Evolutionary conservation across 2,797 vertebrate genomes (phyloP).

Genomic region (Lycodopsis pacificus): DNA sequence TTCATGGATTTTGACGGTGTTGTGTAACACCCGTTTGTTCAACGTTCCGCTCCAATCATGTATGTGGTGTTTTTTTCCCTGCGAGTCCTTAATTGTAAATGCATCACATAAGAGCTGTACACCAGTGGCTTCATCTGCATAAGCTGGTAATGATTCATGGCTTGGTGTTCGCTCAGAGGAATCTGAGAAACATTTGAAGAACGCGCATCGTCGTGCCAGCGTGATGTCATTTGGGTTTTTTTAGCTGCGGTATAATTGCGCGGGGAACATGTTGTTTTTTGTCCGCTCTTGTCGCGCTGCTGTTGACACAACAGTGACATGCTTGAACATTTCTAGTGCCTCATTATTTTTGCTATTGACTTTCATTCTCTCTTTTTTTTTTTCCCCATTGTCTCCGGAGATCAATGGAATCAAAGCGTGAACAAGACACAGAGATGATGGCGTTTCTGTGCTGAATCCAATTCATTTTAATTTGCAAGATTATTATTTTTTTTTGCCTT

Average conservation of each 20-base stretch:
- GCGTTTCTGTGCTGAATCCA: conserved; percentile 9
- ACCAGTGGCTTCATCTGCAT: conserved; percentile 64
- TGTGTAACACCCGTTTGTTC: conserved; percentile 52
- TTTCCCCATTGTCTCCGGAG: conserved; percentile 35
- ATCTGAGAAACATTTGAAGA: conserved; percentile 45
- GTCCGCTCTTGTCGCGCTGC: conserved; percentile 23
- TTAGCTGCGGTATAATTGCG: conserved; percentile 49
- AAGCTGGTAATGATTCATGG: conserved; percentile 66
- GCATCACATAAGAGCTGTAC: conserved; percentile 56
- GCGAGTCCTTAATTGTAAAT: conserved; percentile 50
- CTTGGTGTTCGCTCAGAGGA: conserved; percentile 29
- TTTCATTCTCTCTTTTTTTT: conserved; percentile 44
- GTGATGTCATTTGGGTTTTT: conserved; percentile 53
- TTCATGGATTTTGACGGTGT: conserved; percentile 49
- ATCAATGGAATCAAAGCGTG: conserved; percentile 45
- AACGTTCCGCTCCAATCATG: conserved; percentile 36
- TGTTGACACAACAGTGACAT: conserved; percentile 33
- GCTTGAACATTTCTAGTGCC: conserved; percentile 27
- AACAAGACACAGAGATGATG: conserved; percentile 24
- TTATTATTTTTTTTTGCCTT: conserved; percentile 27
- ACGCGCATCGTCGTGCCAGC: conserved; percentile 31
- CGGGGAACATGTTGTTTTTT: conserved; percentile 3
- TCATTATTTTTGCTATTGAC: conserved; percentile 49
- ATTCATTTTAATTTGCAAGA: conserved; percentile 13
- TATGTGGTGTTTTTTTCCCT: neutral